These are phyloP conservation scores for Notoglanidium macrostoma DNA, from an alignment of 2,797 vertebrate genomes.

Conservation along the genomic window DNA sequence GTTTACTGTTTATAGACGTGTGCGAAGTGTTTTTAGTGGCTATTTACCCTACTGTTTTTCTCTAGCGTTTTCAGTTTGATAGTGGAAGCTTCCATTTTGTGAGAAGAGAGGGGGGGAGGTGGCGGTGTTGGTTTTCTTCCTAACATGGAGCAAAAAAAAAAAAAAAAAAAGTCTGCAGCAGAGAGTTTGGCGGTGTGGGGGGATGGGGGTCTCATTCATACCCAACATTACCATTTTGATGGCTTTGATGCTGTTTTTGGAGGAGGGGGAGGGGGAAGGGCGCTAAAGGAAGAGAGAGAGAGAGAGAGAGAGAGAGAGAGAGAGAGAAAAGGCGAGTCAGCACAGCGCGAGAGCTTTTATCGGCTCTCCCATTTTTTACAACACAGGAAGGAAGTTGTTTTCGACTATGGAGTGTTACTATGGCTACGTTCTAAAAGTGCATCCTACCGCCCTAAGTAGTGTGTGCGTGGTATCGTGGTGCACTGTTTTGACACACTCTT, in stretches of 20 bases:
- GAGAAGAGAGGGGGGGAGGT: constrained; percentile 71
- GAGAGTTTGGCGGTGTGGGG: constrained; percentile 85
- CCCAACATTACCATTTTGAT: constrained; percentile 98
- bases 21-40: constrained; percentile 30
- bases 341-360: constrained; percentile 75
- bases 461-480: neutral
- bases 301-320: constrained; percentile 30
- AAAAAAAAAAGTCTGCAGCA: constrained; percentile 81
- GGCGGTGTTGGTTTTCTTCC: constrained; percentile 75
- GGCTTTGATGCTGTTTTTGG: constrained; percentile 97
- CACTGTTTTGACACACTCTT: neutral
- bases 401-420: constrained; percentile 37
- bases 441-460: constrained; percentile 2
- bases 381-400: constrained; percentile 50
- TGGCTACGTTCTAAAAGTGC: constrained; percentile 26
- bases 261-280: constrained; percentile 74
- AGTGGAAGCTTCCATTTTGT: constrained; percentile 99
- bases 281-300: constrained; percentile 70
- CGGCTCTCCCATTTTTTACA: constrained; percentile 35
- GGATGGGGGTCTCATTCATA: constrained; percentile 93
- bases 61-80: constrained; percentile 79
- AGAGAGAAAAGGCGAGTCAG: constrained; percentile 81
- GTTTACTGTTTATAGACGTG: neutral
- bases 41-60: constrained; percentile 64
- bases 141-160: constrained; percentile 82